Percentiles rank a stretch among this genome's conserved stretches.
These are phyloP conservation scores for Chrysomallon squamiferum DNA, from an alignment of 1,140 invertebrate species.

Conservation along the genomic window DNA sequence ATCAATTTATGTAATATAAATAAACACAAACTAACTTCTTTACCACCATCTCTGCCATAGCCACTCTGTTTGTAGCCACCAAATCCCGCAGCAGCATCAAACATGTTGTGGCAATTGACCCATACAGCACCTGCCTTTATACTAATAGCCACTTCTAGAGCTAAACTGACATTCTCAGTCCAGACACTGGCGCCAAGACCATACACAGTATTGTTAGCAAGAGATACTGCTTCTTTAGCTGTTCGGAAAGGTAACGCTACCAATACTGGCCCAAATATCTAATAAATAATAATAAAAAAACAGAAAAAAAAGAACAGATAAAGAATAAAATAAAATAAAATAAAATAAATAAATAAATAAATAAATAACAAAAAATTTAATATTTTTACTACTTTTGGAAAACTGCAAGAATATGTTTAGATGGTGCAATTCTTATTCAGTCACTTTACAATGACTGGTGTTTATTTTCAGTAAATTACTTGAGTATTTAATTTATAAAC, in stretches of 20 bases:
- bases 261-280: constrained; percentile 65
- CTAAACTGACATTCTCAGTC: constrained; percentile 68
- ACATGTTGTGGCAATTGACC: constrained; percentile 69
- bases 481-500: too few relatives aligned
- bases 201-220: constrained; percentile 68
- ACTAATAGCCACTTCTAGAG: constrained; percentile 67
- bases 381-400: too few relatives aligned
- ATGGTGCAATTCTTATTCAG: too few relatives aligned
- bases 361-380: too few relatives aligned
- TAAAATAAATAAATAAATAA: too few relatives aligned
- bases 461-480: too few relatives aligned
- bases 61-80: constrained; percentile 67
- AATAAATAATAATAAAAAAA: neutral
- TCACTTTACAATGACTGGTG: too few relatives aligned
- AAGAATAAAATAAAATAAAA: too few relatives aligned
- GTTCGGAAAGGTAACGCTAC: constrained; percentile 69
- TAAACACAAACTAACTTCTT: constrained; percentile 46
- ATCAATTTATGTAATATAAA: too few relatives aligned
- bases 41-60: constrained; percentile 60
- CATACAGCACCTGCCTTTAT: constrained; percentile 69
- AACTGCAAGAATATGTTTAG: too few relatives aligned
- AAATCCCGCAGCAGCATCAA: constrained; percentile 66
- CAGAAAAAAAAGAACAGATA: too few relatives aligned
- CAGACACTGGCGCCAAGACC: constrained; percentile 68
- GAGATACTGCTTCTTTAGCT: constrained; percentile 68